phyloP scores from a whole-genome alignment of 2,888 invertebrate species.

The Ferdinandea cuprea region DNA sequence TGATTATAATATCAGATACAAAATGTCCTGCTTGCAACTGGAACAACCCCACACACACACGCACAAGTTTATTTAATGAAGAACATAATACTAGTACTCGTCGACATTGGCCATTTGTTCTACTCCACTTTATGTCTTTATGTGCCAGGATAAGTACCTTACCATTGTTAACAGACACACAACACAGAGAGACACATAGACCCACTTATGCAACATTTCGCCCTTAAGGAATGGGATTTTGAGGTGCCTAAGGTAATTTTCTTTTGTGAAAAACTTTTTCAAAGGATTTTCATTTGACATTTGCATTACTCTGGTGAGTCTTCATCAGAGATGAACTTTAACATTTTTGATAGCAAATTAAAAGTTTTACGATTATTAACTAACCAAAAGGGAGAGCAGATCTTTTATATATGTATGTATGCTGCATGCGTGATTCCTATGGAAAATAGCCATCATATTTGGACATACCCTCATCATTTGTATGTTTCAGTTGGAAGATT shows the following conservation, averaged over 20 bases:
- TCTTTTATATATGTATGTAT: no score
- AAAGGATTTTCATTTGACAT: slow-evolving; percentile 40
- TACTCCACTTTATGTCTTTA: not conserved
- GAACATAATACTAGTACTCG: not conserved
- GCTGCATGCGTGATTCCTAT: slow-evolving; percentile 55
- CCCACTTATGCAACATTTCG: slow-evolving; percentile 6
- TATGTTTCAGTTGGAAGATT: slow-evolving; percentile 12
- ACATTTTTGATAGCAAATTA: slow-evolving; percentile 66
- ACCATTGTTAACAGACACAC: slow-evolving; percentile 48
- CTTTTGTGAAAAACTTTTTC: slow-evolving; percentile 34
- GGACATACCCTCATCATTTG: slow-evolving; percentile 55
- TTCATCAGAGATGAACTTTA: slow-evolving; percentile 35
- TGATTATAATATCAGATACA: no score
- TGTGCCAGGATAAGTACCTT: slow-evolving; percentile 30
- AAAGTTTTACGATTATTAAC: slow-evolving; percentile 70
- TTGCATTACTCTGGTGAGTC: not conserved
- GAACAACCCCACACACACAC: not conserved
- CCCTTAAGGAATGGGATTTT: not conserved
- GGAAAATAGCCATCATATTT: slow-evolving; percentile 45
- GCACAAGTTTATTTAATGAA: slow-evolving; percentile 50
- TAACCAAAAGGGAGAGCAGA: slow-evolving; percentile 15
- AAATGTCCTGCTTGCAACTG: slow-evolving; percentile 7
- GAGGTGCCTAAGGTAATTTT: not conserved
- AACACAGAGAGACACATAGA: no score
- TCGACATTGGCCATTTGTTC: slow-evolving; percentile 24